These are phyloP conservation scores for Gasteruption jaculator DNA, from an alignment of 2,888 invertebrate genomes.

Conservation along the genomic window DNA sequence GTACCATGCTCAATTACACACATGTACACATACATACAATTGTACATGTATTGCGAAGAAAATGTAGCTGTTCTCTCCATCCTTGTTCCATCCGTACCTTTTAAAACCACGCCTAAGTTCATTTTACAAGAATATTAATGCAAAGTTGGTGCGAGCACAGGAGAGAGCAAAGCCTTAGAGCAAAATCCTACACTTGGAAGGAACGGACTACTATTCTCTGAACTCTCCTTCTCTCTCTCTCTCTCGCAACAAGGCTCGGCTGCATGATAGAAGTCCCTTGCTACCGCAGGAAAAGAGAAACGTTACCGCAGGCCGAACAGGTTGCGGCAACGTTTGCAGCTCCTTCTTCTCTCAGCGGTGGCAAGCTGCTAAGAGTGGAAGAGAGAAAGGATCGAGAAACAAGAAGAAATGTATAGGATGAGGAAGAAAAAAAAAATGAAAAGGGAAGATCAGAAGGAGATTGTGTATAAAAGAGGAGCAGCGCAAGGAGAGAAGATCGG, in stretches of 20 bases:
- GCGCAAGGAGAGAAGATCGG: constrained; percentile 3
- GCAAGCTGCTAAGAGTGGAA: constrained; percentile 24
- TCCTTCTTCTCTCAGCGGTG: constrained; percentile 21
- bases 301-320: constrained; percentile 41
- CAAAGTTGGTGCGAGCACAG: too few species aligned
- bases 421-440: constrained; percentile 10
- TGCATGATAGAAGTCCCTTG: constrained; percentile 32
- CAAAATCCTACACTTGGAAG: too few species aligned
- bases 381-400: constrained; percentile 10
- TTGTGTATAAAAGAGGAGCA: too few species aligned
- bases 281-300: constrained; percentile 42
- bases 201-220: constrained; percentile 8
- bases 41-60: too few species aligned
- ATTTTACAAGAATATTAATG: too few species aligned
- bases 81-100: constrained; percentile 21
- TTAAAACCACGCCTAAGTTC: too few species aligned
- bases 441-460: not conserved
- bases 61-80: constrained; percentile 22
- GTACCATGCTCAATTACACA: too few species aligned
- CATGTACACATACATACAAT: too few species aligned
- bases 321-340: constrained; percentile 32
- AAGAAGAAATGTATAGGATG: constrained; percentile 13
- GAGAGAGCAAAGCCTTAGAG: too few species aligned
- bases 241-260: constrained; percentile 6
- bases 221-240: constrained; percentile 11